These are phyloP conservation scores for Cheilinus undulatus DNA, from an alignment of 2,113 vertebrate species.

Conservation along the genomic window DNA sequence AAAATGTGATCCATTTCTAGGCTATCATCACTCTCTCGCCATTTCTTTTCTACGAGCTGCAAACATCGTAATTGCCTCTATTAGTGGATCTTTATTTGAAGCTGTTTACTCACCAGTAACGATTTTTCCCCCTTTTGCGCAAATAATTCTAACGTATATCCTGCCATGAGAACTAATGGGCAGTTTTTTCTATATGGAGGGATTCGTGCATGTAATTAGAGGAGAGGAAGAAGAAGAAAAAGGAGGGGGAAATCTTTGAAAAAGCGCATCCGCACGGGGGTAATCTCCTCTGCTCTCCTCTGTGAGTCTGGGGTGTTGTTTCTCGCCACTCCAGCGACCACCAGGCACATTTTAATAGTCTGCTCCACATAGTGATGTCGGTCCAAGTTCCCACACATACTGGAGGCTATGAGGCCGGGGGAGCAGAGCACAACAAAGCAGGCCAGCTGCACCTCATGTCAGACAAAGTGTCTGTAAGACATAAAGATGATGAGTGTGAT, in stretches of 20 bases:
- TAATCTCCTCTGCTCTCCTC: conserved; percentile 46
- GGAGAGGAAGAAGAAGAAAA: not conserved
- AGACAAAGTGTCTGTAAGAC: conserved; percentile 17
- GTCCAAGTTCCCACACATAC: conserved; percentile 62
- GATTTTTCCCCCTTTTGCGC: conserved; percentile 2
- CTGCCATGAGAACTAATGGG: conserved; percentile 21
- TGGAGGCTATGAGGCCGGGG: conserved; percentile 40
- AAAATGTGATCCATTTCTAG: conserved; percentile 60
- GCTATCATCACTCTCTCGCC: conserved; percentile 20
- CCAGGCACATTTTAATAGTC: conserved; percentile 75
- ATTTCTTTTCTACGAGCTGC: conserved; percentile 22
- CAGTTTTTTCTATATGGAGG: conserved; percentile 16
- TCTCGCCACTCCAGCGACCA: conserved; percentile 67
- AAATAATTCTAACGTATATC: conserved; percentile 25
- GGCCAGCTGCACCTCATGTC: conserved; percentile 20
- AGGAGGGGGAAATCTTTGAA: conserved; percentile 51
- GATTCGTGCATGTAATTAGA: conserved; percentile 42
- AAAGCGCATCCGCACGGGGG: conserved; percentile 56
- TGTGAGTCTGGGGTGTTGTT: conserved; percentile 73
- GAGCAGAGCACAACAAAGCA: conserved; percentile 55
- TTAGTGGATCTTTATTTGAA: conserved; percentile 45
- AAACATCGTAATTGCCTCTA: conserved; percentile 55
- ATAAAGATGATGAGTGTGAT: conserved; percentile 24
- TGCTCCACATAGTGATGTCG: conserved; percentile 59
- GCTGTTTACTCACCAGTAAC: conserved; percentile 45